Percentiles rank a stretch among this genome's conserved stretches.
These are phyloP conservation scores for Ammodytes marinus DNA, from an alignment of 2,113 vertebrate species.

Conservation along the genomic window DNA sequence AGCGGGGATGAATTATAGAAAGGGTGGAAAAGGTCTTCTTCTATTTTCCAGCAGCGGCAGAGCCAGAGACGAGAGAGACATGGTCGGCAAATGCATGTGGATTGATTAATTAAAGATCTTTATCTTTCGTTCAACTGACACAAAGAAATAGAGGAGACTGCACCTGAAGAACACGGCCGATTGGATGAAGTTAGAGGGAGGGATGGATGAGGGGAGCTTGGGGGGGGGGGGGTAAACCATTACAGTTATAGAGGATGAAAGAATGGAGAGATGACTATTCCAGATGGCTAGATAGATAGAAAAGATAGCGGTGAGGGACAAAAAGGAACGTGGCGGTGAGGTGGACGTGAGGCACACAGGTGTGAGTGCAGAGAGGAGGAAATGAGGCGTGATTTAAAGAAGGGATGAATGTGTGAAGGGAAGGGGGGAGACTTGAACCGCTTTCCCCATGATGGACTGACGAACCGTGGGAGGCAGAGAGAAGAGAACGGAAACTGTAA, in stretches of 20 bases:
- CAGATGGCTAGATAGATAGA: constrained; percentile 43
- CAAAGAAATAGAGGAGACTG: constrained; percentile 53
- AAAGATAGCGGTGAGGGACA: constrained; percentile 12
- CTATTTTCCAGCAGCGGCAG: constrained; percentile 17
- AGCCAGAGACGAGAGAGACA: constrained; percentile 52
- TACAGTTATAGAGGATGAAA: constrained; percentile 41
- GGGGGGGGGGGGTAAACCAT: constrained; percentile 37
- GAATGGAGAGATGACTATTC: constrained; percentile 46
- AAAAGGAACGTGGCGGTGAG: constrained; percentile 27
- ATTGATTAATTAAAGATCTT: constrained; percentile 83
- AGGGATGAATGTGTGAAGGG: constrained; percentile 10
- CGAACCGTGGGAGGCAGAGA: constrained; percentile 55
- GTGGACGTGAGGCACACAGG: constrained; percentile 25
- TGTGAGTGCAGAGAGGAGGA: constrained; percentile 33
- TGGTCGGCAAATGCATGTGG: constrained; percentile 66
- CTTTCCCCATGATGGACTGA: constrained; percentile 60
- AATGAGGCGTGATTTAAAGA: constrained; percentile 43
- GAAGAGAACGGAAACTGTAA: constrained; percentile 55
- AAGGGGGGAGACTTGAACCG: constrained; percentile 52
- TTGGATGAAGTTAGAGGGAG: constrained; percentile 37
- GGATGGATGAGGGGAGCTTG: constrained; percentile 31
- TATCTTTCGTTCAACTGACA: constrained; percentile 72
- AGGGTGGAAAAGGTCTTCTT: constrained; percentile 55
- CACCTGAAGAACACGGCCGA: constrained; percentile 32
- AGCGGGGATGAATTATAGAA: constrained; percentile 62